These are phyloP conservation scores for Danaus chrysippus DNA, from an alignment of 2,888 invertebrate species.

Conservation along the genomic window DNA sequence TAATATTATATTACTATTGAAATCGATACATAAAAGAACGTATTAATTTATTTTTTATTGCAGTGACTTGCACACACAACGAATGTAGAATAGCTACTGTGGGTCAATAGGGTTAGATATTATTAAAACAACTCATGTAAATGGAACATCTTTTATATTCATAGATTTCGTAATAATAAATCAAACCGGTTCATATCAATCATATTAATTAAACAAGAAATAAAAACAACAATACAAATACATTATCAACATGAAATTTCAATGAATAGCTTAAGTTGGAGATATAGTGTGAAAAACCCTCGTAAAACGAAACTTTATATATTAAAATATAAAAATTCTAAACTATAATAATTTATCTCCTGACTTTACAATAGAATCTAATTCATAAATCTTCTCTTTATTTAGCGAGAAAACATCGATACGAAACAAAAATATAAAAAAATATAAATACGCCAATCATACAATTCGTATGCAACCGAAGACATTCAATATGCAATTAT, in stretches of 20 bases:
- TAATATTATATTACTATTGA: conserved; percentile 57
- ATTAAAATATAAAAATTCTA: neutral
- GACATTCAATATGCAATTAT: conserved; percentile 57
- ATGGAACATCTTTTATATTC: too few relatives aligned
- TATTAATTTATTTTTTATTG: conserved; percentile 3
- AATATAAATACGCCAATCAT: conserved; percentile 59
- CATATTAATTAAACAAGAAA: too few relatives aligned
- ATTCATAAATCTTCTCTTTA: conserved; percentile 22
- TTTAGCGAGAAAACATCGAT: conserved; percentile 41
- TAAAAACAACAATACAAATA: too few relatives aligned
- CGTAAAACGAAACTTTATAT: neutral
- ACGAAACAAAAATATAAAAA: conserved; percentile 42
- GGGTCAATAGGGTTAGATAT: neutral
- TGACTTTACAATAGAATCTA: conserved; percentile 30
- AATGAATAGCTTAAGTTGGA: too few relatives aligned
- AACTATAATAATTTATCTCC: conserved; percentile 20
- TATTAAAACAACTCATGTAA: too few relatives aligned
- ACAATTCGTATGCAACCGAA: conserved; percentile 70
- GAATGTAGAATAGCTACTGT: neutral
- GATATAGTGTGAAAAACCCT: too few relatives aligned
- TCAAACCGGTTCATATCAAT: too few relatives aligned
- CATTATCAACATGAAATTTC: too few relatives aligned
- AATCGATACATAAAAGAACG: conserved; percentile 44
- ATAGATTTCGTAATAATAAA: too few relatives aligned
- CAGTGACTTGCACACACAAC: neutral